These are phyloP conservation scores for Amaurobius ferox DNA, from an alignment of 2,888 invertebrate genomes.

Conservation along the genomic window DNA sequence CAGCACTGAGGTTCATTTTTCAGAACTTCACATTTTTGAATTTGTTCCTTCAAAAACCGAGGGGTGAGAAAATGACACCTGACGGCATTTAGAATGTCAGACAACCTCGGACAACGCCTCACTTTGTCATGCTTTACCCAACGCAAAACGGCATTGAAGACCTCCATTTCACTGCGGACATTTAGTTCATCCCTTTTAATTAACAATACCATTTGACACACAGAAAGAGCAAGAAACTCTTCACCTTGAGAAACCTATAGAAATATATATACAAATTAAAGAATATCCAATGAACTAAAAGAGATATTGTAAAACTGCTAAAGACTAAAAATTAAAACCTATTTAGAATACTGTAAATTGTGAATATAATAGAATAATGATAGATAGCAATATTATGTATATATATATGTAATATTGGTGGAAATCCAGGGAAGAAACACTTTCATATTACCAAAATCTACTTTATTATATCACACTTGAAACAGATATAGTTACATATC, in stretches of 20 bases:
- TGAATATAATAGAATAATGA: no score
- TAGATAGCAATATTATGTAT: no score
- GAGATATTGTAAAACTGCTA: no score
- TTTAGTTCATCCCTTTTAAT: constrained; percentile 93
- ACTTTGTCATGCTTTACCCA: constrained; percentile 93
- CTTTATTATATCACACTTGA: no score
- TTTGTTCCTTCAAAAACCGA: constrained; percentile 91
- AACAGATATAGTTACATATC: no score
- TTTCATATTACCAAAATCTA: no score
- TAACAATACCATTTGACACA: constrained; percentile 87
- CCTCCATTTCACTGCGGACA: constrained; percentile 93
- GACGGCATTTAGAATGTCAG: constrained; percentile 90
- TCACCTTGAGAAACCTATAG: constrained; percentile 91
- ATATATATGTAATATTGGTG: no score
- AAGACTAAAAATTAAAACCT: no score
- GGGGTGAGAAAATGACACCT: constrained; percentile 95
- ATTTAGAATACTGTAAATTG: no score
- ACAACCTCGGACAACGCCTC: constrained; percentile 89
- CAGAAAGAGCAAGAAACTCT: constrained; percentile 90
- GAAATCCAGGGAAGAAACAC: no score
- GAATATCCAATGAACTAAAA: no score
- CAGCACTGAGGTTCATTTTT: constrained; percentile 92
- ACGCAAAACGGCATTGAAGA: constrained; percentile 92
- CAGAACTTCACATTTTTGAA: constrained; percentile 91
- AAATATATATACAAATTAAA: no score